These are phyloP conservation scores for Petrophora chlorosata DNA, from an alignment of 2,888 invertebrate genomes.

Conservation along the genomic window DNA sequence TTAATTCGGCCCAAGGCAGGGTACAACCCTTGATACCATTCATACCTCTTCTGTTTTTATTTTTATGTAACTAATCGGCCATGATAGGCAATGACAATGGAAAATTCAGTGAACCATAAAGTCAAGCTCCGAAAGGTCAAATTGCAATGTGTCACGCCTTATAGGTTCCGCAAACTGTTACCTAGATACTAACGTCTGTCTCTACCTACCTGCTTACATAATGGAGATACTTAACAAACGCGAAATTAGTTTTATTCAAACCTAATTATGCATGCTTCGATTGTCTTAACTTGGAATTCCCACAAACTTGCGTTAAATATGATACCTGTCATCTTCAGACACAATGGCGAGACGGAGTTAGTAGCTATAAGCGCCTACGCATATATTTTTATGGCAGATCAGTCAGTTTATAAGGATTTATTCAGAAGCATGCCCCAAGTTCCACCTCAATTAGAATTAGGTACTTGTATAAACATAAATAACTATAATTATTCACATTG, in stretches of 20 bases:
- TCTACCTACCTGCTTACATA: neutral
- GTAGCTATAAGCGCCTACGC: slow-evolving; percentile 32
- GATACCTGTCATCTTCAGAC: slow-evolving; percentile 32
- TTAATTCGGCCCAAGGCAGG: too few relatives aligned
- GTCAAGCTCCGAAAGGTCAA: slow-evolving; percentile 11
- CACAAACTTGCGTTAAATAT: slow-evolving; percentile 27
- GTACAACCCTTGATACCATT: too few relatives aligned
- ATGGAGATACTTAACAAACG: slow-evolving; percentile 2
- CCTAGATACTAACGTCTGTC: neutral
- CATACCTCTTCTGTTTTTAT: too few relatives aligned
- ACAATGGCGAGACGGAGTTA: slow-evolving; percentile 23
- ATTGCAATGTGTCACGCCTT: slow-evolving; percentile 8
- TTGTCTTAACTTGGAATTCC: slow-evolving; percentile 29
- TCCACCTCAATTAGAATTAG: slow-evolving; percentile 3
- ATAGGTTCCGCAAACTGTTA: neutral
- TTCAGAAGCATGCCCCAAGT: slow-evolving; percentile 1
- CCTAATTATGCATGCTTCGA: slow-evolving; percentile 19
- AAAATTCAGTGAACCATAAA: neutral
- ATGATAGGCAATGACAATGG: too few relatives aligned
- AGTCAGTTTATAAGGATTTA: slow-evolving; percentile 18
- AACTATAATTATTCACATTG: too few relatives aligned
- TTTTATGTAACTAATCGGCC: too few relatives aligned
- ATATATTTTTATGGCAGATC: slow-evolving; percentile 24
- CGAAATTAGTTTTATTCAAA: slow-evolving; percentile 16
- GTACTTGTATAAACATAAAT: too few relatives aligned